Evolutionary conservation across 2,113 vertebrate species (phyloP).

Genomic region (zebrafish (Danio rerio)): DNA sequence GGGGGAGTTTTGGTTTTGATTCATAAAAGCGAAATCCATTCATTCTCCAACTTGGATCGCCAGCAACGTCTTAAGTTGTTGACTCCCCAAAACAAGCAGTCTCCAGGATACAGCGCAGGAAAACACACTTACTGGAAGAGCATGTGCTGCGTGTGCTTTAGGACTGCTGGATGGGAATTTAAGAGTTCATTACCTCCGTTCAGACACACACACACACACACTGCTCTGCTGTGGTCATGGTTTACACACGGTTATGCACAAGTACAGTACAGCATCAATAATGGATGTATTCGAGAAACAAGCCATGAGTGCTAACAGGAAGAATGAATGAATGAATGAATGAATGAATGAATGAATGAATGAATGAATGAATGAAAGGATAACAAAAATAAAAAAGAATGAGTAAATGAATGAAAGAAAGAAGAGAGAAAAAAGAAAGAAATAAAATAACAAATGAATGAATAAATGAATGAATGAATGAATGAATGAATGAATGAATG

Average conservation of each 20-base stretch:
- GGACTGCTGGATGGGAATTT: slow-evolving; percentile 51
- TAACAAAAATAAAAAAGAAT: too few relatives aligned
- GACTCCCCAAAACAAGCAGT: slow-evolving; percentile 58
- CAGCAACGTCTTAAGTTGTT: slow-evolving; percentile 48
- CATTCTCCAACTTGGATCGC: slow-evolving; percentile 37
- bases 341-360: too few relatives aligned
- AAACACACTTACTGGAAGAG: slow-evolving; percentile 48
- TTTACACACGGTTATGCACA: slow-evolving; percentile 65
- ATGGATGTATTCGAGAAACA: neutral
- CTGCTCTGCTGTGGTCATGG: slow-evolving; percentile 72
- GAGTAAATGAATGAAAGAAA: too few relatives aligned
- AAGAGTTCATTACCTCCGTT: slow-evolving; percentile 26
- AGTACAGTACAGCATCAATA: neutral
- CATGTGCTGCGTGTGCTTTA: slow-evolving; percentile 42
- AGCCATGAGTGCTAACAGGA: neutral
- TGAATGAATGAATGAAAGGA: too few relatives aligned
- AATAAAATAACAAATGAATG: too few relatives aligned
- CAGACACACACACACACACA: slow-evolving; percentile 5
- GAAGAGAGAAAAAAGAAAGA: too few relatives aligned
- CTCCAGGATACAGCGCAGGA: slow-evolving; percentile 50
- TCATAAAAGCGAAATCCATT: slow-evolving; percentile 54
- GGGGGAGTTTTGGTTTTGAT: slow-evolving; percentile 35
- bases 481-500: too few relatives aligned
- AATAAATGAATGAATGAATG: too few relatives aligned
- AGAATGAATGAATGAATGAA: neutral